These are phyloP conservation scores for Tortrix viridana DNA, from an alignment of 2,888 invertebrate species.

Conservation along the genomic window DNA sequence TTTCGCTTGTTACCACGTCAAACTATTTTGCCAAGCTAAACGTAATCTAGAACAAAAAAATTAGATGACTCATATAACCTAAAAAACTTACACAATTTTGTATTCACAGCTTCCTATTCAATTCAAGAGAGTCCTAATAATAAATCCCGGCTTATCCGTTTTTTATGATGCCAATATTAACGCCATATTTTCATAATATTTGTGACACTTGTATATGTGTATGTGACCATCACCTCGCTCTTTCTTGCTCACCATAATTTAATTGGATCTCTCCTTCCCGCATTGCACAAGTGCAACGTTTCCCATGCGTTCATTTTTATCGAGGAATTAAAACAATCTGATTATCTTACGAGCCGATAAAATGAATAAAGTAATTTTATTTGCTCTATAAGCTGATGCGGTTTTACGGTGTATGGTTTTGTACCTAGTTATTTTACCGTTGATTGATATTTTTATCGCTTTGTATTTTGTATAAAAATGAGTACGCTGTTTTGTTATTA, in stretches of 20 bases:
- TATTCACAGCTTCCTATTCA: too few relatives aligned
- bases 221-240: neutral
- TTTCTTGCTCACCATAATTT: neutral
- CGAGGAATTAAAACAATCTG: conserved; percentile 78
- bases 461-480: neutral
- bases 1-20: too few relatives aligned
- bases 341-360: conserved; percentile 65
- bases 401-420: conserved; percentile 63
- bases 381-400: conserved; percentile 70
- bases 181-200: conserved; percentile 1
- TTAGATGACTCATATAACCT: too few relatives aligned
- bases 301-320: conserved; percentile 70
- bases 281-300: conserved; percentile 62
- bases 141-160: neutral
- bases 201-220: neutral
- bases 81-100: too few relatives aligned
- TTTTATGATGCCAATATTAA: neutral
- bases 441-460: conserved; percentile 21
- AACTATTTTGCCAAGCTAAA: too few relatives aligned
- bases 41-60: too few relatives aligned
- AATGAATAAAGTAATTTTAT: conserved; percentile 59
- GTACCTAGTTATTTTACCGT: conserved; percentile 51
- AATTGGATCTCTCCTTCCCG: neutral
- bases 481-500: too few relatives aligned
- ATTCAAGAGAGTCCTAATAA: too few relatives aligned